Conservation (phyloP, 2,797 vertebrate species). For the Atherinosoma microstoma region DNA sequence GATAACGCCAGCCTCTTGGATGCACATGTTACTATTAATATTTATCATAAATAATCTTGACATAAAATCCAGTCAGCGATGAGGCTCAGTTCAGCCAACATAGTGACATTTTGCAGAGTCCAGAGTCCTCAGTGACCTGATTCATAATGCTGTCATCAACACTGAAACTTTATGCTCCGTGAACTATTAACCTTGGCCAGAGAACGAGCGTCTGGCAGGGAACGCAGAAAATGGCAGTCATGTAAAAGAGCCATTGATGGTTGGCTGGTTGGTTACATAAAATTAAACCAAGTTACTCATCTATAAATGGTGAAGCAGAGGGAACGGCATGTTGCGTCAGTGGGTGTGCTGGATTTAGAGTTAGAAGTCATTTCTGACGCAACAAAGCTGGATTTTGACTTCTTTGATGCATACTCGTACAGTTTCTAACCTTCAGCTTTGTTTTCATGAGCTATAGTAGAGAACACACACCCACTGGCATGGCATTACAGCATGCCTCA, state of each 20-base stretch:
- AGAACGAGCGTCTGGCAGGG: conserved; percentile 4
- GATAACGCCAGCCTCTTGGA: neutral
- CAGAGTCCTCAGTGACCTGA: conserved; percentile 41
- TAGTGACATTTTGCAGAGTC: conserved; percentile 51
- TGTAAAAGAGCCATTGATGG: conserved; percentile 14
- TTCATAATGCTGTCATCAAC: conserved; percentile 43
- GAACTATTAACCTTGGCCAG: conserved; percentile 51
- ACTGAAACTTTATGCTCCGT: conserved; percentile 43
- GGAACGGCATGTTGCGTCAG: neutral
- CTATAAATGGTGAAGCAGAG: conserved; percentile 14
- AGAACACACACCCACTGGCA: neutral
- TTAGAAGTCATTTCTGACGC: neutral
- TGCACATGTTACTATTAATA: conserved; percentile 22
- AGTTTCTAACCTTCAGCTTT: neutral
- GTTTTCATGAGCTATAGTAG: neutral
- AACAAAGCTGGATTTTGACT: neutral
- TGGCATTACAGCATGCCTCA: neutral
- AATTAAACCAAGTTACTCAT: conserved; percentile 29
- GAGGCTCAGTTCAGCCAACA: conserved; percentile 1
- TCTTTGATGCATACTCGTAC: neutral
- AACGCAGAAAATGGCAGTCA: conserved; percentile 13
- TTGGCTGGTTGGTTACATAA: conserved; percentile 26
- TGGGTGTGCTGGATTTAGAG: neutral
- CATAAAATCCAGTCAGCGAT: conserved; percentile 14
- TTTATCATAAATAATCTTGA: conserved; percentile 18